Base-by-base conservation (phyloP, 2,113 vertebrate genomes). In the Mus pahari region DNA sequence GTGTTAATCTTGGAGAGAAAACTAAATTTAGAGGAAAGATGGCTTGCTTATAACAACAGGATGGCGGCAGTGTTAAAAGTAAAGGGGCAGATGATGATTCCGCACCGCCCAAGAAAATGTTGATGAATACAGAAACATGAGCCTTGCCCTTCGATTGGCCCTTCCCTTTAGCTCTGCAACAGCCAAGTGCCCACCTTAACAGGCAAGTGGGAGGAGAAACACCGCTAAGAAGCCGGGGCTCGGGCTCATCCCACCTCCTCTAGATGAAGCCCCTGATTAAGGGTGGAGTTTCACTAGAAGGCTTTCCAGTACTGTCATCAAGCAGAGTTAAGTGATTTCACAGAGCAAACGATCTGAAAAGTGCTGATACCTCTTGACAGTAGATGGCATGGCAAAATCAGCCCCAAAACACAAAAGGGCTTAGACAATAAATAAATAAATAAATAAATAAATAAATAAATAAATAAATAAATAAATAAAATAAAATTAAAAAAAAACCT, bases 1-100 rank as follows among this genome's bases (percentile, higher is more conserved):
- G 71, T 88, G 92, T 82, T 89, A 90, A 91, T 96, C 86, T 90
- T 77, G 11, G 58, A 89, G 77, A 45, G 78, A 74, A 95, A 94
- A 90, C 13, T 71, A 64, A 94, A 93, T 78, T 74, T 64, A 78
- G 36, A 90, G 92, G 7, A 48, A 90, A 1, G 84, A 33, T 55
- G 39, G 14, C 70, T 82, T 60, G 3, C 10, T n/a, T 50, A 50
- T 70, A 92, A 92, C 4, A 33, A 71, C 83, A 92, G 68, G 1
- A 95, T 68, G 7, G 48, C 39, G 13, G 12, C 14, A 77, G 16
- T 75, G 83, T 13, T 77, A 55, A 33, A 89, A 70, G 20, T 87
- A 84, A 96, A 89, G 48, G 45, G 75, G 16, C 33, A 68, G 73
- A 78, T 48, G 86, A 87, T 90, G 11, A 79, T 89, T 91, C 92